Conservation (phyloP, 1,140 invertebrate genomes). For the Uloborus diversus region DNA sequence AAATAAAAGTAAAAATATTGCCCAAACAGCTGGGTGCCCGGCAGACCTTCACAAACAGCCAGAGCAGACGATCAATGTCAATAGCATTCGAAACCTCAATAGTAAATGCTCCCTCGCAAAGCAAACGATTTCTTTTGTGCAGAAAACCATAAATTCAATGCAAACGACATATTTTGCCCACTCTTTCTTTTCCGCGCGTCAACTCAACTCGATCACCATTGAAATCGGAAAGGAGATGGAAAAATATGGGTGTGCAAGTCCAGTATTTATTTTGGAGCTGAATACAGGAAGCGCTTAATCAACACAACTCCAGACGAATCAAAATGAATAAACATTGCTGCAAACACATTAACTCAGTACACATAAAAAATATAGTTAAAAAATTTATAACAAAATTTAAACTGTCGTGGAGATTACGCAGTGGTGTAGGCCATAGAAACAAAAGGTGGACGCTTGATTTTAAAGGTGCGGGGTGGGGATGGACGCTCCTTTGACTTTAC, state of each 20-base stretch:
- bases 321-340: too few species aligned
- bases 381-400: too few species aligned
- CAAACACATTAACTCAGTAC: too few species aligned
- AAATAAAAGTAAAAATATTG: slow-evolving; percentile 34
- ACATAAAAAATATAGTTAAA: too few species aligned
- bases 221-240: not conserved
- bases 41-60: slow-evolving; percentile 10
- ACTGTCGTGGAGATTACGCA: too few species aligned
- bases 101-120: slow-evolving; percentile 23
- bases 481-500: too few species aligned
- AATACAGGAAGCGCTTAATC: too few species aligned
- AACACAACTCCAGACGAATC: too few species aligned
- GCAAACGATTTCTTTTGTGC: slow-evolving; percentile 45
- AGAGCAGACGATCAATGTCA: slow-evolving; percentile 32
- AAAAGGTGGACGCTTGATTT: too few species aligned
- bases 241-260: slow-evolving; percentile 10
- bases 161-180: slow-evolving; percentile 41
- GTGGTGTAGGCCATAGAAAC: too few species aligned
- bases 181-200: slow-evolving; percentile 28
- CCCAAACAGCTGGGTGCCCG: slow-evolving; percentile 27
- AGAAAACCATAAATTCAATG: slow-evolving; percentile 33
- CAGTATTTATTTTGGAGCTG: too few species aligned
- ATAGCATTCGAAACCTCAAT: slow-evolving; percentile 45
- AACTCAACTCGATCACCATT: slow-evolving; percentile 23
- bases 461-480: too few species aligned